Evolutionary conservation across 2,113 vertebrate species (phyloP), one percentile per base, ranked within the genome.

Genomic region (Danionella cerebrum): DNA sequence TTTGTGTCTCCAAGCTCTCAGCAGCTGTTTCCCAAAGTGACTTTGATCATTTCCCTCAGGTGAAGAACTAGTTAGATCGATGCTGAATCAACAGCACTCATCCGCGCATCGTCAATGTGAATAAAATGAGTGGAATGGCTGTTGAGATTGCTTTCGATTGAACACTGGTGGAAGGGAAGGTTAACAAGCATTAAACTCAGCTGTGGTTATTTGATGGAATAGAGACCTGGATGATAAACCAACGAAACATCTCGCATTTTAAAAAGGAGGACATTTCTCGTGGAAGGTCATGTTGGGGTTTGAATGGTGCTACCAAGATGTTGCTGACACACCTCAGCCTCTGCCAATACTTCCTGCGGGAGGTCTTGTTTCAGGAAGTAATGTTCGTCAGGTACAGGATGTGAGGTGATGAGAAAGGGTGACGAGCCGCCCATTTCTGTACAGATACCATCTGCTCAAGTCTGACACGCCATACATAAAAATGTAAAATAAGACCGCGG

Each of bases 391-490:
- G 41, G 44, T 69, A 58, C n/a, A 41, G 67, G 65, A 50, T 73
- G 65, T 74, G 51, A 39, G 39, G 51, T 45, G 33, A 51, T 55
- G 65, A 45, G 45, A 63, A 71, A 67, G 48, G 59, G 48, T 67
- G 71, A 71, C 59, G 39, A 54, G 54, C 36, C 8, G 47, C 48
- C 65, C 67, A 35, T 65, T 62, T 67, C 74, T 58, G 64, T 70
- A 67, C 68, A 69, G 65, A 60, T 51, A 70, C 65, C 77, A 76
- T 73, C 67, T 74, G 74, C 71, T 79, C 64, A 66, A 65, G 48
- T 48, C 59, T 50, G 65, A 53, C 67, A 73, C 21, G n/a, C 33
- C 64, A 65, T 67, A 67, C 59, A 70, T 69, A 67, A 67, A 60
- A 42, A 72, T 74, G 41, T 62, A 55, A 69, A 72, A 72, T 70